Evolutionary conservation across 2,888 invertebrate species (phyloP).

Genomic region (Acleris holmiana): DNA sequence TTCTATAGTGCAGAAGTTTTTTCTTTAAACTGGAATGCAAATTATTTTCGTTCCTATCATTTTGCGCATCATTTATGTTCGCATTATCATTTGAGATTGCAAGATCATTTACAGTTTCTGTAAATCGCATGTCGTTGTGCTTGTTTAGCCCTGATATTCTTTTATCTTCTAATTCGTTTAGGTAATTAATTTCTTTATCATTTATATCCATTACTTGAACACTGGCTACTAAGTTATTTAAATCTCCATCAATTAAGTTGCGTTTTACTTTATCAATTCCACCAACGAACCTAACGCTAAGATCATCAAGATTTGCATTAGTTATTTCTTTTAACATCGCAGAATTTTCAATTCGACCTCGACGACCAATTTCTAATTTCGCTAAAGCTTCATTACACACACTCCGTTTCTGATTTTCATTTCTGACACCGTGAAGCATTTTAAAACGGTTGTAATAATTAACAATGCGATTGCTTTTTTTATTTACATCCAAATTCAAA

Average conservation of each 20-base stretch:
- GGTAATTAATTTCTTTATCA: neutral
- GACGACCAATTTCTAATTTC: neutral
- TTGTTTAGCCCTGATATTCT: neutral
- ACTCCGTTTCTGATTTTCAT: neutral
- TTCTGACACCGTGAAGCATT: neutral
- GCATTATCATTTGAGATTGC: neutral
- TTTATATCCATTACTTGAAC: neutral
- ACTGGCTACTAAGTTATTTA: neutral
- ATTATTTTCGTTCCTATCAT: neutral
- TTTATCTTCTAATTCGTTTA: neutral
- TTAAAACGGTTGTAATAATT: neutral
- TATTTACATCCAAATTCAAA: too few species aligned
- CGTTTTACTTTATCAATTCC: neutral
- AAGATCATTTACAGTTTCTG: neutral
- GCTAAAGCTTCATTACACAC: neutral
- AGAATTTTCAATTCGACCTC: neutral
- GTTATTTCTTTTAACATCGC: neutral
- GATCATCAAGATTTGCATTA: neutral
- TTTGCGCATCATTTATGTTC: neutral
- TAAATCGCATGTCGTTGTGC: neutral
- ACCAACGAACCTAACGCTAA: neutral
- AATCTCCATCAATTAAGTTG: neutral
- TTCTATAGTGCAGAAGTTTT: neutral
- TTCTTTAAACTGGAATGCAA: neutral
- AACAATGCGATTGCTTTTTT: too few species aligned